Percentiles rank a stretch among this genome's conserved stretches.
Evolutionary conservation across 1,140 invertebrate species (phyloP).

Genomic region (Caenorhabditis remanei): DNA sequence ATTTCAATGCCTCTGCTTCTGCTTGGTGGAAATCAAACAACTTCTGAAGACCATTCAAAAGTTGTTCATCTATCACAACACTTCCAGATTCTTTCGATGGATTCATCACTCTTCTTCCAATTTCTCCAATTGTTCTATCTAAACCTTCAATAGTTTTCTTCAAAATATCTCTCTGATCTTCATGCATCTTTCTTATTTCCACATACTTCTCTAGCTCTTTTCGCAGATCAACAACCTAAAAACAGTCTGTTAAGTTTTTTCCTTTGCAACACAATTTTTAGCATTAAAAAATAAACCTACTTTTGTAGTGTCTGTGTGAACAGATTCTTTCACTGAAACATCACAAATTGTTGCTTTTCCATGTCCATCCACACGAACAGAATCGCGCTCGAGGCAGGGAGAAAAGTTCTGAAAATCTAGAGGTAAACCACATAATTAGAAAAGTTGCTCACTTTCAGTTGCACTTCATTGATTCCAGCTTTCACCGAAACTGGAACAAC

Average conservation of each 20-base stretch:
- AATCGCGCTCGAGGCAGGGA: neutral
- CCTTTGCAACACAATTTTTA: neutral
- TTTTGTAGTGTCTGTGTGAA: slow-evolving; percentile 26
- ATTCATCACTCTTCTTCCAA: slow-evolving; percentile 45
- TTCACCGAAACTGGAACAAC: neutral
- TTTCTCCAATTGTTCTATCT: slow-evolving; percentile 14
- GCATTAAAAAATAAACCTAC: neutral
- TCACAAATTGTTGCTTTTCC: slow-evolving; percentile 40
- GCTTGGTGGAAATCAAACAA: slow-evolving; percentile 40
- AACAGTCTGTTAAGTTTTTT: neutral
- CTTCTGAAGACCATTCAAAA: slow-evolving; percentile 30
- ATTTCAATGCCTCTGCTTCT: slow-evolving; percentile 11
- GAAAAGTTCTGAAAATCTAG: slow-evolving; percentile 28
- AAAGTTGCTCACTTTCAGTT: slow-evolving; percentile 12
- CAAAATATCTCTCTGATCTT: neutral
- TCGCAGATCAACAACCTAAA: slow-evolving; percentile 49
- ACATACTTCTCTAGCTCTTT: neutral
- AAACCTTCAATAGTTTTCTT: slow-evolving; percentile 11
- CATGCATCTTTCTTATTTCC: slow-evolving; percentile 11
- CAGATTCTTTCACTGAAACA: neutral
- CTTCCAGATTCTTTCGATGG: slow-evolving; percentile 15
- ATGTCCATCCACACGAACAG: slow-evolving; percentile 32
- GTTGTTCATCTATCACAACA: slow-evolving; percentile 6
- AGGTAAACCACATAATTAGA: neutral
- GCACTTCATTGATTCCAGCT: slow-evolving; percentile 53